Evolutionary conservation across 2,113 vertebrate species (phyloP).

Genomic region (Strigops habroptila): DNA sequence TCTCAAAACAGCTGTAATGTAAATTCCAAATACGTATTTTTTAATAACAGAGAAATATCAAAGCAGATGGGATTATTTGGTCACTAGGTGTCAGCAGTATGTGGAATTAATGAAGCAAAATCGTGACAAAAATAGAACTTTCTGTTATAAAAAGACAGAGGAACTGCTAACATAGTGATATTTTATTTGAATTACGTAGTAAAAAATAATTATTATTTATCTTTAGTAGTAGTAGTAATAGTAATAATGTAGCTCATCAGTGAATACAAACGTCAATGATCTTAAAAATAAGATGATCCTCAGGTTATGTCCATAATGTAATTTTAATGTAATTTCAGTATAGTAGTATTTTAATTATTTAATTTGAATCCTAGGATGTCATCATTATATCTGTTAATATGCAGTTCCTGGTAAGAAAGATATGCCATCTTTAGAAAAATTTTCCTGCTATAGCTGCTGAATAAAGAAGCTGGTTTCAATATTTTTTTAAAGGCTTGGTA

Average conservation of each 20-base stretch:
- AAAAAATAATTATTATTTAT: not conserved
- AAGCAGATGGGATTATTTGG: not conserved
- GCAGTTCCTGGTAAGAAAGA: not conserved
- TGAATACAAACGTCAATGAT: not conserved
- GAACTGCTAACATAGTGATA: not conserved
- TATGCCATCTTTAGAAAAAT: not conserved
- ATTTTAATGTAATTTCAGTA: not conserved
- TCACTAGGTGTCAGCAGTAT: slow-evolving; percentile 29
- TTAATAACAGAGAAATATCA: not conserved
- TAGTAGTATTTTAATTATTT: not conserved
- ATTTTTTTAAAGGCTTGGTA: not conserved
- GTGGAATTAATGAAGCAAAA: not conserved
- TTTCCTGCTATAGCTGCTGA: not conserved
- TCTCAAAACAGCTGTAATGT: not conserved
- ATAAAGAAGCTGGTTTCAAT: not conserved
- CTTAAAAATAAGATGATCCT: not conserved
- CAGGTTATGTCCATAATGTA: not conserved
- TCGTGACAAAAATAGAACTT: not conserved
- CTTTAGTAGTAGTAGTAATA: not conserved
- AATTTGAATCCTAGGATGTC: not conserved
- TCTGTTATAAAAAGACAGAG: not conserved
- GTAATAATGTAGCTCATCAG: not conserved
- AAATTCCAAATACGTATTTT: not conserved
- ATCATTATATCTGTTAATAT: not conserved
- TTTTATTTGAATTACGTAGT: not conserved